Evolutionary conservation across 2,113 vertebrate genomes (phyloP).

Genomic region (Rhea pennata): DNA sequence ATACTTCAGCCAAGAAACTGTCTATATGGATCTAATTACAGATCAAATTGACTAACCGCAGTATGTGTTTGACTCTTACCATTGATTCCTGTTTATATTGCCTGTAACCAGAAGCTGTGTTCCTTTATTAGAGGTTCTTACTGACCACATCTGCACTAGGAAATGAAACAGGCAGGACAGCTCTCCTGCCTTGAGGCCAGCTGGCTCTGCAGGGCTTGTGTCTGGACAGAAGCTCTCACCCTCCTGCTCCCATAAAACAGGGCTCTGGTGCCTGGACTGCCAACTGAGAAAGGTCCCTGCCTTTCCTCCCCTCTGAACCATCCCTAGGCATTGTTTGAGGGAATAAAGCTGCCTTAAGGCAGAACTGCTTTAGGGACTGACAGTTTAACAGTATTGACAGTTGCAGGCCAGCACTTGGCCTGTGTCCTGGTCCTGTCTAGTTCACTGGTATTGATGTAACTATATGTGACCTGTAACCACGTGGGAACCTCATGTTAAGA

Average conservation of each 20-base stretch:
- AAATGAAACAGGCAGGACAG: neutral
- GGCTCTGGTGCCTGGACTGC: neutral
- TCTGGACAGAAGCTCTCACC: neutral
- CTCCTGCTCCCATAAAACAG: neutral
- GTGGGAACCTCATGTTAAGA: neutral
- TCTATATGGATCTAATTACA: constrained; percentile 30
- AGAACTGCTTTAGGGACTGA: neutral
- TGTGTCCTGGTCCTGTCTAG: neutral
- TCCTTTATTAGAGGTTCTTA: neutral
- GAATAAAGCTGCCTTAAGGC: neutral
- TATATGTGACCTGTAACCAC: neutral
- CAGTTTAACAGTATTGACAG: neutral
- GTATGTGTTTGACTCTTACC: neutral
- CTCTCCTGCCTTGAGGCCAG: neutral
- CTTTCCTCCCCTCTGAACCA: neutral
- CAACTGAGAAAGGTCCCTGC: neutral
- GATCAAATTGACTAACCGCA: constrained; percentile 24
- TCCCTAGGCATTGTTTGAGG: neutral
- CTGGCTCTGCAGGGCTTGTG: neutral
- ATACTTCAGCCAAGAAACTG: constrained; percentile 39
- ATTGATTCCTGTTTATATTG: neutral
- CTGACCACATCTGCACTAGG: neutral
- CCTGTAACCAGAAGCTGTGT: neutral
- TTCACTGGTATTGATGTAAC: neutral
- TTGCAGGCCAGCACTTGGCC: neutral